Evolutionary conservation across 2,888 invertebrate genomes (phyloP).

Genomic region (Agrochola macilenta): DNA sequence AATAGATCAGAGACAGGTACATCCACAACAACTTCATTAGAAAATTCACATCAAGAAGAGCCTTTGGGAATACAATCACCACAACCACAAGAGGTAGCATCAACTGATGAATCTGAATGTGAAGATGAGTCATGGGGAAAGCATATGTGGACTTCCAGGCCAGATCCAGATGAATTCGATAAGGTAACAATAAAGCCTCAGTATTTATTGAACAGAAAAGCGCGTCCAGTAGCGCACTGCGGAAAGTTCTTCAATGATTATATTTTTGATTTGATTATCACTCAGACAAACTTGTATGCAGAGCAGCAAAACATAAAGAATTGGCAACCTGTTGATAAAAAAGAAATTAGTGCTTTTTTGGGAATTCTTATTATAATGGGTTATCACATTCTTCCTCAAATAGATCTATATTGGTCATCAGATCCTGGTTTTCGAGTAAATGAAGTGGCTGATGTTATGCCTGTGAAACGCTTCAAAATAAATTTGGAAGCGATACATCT

Average conservation of each 20-base stretch:
- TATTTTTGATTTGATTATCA: background rate
- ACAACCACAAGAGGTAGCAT: too few species aligned
- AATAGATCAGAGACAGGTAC: background rate
- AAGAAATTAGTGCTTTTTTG: too few species aligned
- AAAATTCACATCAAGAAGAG: background rate
- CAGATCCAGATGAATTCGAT: background rate
- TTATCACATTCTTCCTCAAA: background rate
- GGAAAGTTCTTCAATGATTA: background rate
- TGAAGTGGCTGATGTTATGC: background rate
- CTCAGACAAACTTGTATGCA: background rate
- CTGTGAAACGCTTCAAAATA: background rate
- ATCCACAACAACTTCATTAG: background rate
- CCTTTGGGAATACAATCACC: background rate
- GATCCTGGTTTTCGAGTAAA: background rate
- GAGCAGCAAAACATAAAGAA: background rate
- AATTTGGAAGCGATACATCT: too few species aligned
- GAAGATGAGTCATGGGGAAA: too few species aligned
- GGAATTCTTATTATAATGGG: background rate
- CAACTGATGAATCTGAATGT: too few species aligned
- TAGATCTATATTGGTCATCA: background rate
- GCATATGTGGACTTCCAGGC: too few species aligned
- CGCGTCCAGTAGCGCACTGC: constrained; percentile 1
- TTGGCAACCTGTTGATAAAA: background rate
- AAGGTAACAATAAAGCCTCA: background rate
- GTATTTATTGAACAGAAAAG: background rate